Base-by-base conservation (phyloP, 2,113 vertebrate species). In the Phyllostomus hastatus region DNA sequence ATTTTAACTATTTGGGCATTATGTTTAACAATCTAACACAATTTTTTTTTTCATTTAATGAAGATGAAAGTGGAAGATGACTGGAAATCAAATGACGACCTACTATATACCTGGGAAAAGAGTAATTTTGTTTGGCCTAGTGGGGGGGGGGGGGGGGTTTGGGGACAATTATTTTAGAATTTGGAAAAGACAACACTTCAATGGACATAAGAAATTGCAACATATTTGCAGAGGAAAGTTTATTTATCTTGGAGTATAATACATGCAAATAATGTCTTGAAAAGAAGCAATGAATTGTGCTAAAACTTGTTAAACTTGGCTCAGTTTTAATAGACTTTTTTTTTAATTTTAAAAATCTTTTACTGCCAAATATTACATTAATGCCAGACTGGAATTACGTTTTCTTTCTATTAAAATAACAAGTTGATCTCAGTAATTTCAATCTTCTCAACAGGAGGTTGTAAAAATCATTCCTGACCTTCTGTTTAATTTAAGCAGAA, bases 351-450 rank as follows among this genome's bases (percentile, higher is more conserved):
- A 81, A 15, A 66, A 84, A 64, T 10, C 4, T 88, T 72, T 88
- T 59, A 61, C 15, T 48, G 83, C 24, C 48, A 96, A 93, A 64
- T 80, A 69, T 26, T 76, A 81, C 9, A 94, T 19, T 72, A 92
- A 82, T 46, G 10, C 16, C 41, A 94, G 26, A 64, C 5, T 69
- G 12, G 16, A 88, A 88, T 50, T 83, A 33, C 24, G 12, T 94
- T 79, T 95, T 79, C n/a, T 86, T 75, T 88, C 9, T 43, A 7
- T 80, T 95, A 72, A 91, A 95, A 86, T 85, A 75, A 93, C 10
- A 78, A 66, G 61, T 52, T 66, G 16, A 82, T 86, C 16, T 90
- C 43, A 88, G 15, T 48, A 79, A 64, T 61, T 79, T 80, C 69
- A 83, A 12, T 15, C 35, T 46, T 20, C 70, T 82, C 43, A 87